Evolutionary conservation across 2,797 vertebrate species (phyloP), one percentile per base, ranked within the genome.

Genomic region (Semaprochilodus insignis): DNA sequence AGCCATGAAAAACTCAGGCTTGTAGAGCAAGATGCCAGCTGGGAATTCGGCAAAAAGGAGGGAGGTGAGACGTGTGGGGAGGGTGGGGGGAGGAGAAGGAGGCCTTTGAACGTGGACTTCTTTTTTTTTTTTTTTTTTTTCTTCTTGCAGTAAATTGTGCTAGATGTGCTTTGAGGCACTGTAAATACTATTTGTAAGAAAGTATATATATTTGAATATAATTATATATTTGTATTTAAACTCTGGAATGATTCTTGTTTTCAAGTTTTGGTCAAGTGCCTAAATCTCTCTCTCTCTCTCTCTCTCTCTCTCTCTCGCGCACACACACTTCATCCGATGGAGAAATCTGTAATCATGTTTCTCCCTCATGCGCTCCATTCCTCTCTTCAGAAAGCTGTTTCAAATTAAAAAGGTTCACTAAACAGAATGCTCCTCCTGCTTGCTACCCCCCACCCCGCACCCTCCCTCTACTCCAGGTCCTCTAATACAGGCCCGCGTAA

Each of bases 171-270:
- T 94, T 92, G 85, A 87, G 81, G 52, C 83, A 88, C 81, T 98
- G 97, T 99, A 97, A 95, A 98, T 98, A 98, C 91, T 91, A 91
- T 95, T 96, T 97, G 96, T 97, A 97, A 91, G 94, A 94, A 91
- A 84, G 85, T 80, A 83, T 83, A 83, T 79, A 81, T 82, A 87
- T 87, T 76, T 88, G 63, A 95, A 95, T 92, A 91, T 93, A 96
- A 96, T 95, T 94, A 95, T 95, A 96, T 96, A 96, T 97, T 96
- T 97, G 93, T 97, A 96, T 97, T 97, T 97, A 95, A 96, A 93
- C 81, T 44, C 10, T 57, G 27, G 81, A 86, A 81, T 84, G 78
- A 76, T 77, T 85, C 81, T 67, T 83, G 74, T 77, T 80, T 55
- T 52, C 17, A 19, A 78, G 74, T 57, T 31, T 77, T 73, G 55